Conservation (phyloP, 2,797 vertebrate species). For the Anisognathus igniventris region DNA sequence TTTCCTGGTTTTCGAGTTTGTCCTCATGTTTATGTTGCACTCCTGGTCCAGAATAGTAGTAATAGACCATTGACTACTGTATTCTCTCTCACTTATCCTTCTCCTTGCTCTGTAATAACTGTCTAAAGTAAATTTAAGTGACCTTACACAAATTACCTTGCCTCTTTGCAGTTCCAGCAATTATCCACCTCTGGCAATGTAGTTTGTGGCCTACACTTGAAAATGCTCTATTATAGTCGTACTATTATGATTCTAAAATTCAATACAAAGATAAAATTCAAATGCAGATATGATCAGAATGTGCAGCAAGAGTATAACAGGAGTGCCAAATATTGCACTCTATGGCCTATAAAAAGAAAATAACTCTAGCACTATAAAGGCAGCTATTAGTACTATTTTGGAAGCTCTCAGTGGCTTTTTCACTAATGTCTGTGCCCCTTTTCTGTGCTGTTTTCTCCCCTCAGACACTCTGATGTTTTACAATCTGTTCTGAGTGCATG, state of each 20-base stretch:
- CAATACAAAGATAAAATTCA: slow-evolving; percentile 42
- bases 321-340: slow-evolving; percentile 37
- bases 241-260: slow-evolving; percentile 43
- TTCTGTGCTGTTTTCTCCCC: slow-evolving; percentile 56
- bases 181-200: slow-evolving; percentile 19
- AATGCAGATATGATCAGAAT: slow-evolving; percentile 37
- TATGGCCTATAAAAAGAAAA: slow-evolving; percentile 47
- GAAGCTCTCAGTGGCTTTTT: slow-evolving; percentile 60
- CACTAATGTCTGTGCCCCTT: slow-evolving; percentile 52
- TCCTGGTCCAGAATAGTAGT: slow-evolving; percentile 57
- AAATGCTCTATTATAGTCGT: slow-evolving; percentile 1
- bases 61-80: slow-evolving; percentile 10
- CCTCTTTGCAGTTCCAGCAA: slow-evolving; percentile 17
- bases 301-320: neutral
- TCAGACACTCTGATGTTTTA: slow-evolving; percentile 53
- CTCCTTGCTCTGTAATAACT: slow-evolving; percentile 20
- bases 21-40: slow-evolving; percentile 60
- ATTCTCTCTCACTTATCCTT: neutral
- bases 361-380: slow-evolving; percentile 26
- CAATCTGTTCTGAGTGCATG: slow-evolving; percentile 54
- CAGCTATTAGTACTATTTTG: slow-evolving; percentile 68
- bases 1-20: slow-evolving; percentile 59
- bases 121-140: slow-evolving; percentile 35
- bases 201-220: slow-evolving; percentile 35
- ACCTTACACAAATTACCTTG: slow-evolving; percentile 3